phyloP scores from a whole-genome alignment of 1,140 invertebrate genomes.

The Metopolophium dirhodum region DNA sequence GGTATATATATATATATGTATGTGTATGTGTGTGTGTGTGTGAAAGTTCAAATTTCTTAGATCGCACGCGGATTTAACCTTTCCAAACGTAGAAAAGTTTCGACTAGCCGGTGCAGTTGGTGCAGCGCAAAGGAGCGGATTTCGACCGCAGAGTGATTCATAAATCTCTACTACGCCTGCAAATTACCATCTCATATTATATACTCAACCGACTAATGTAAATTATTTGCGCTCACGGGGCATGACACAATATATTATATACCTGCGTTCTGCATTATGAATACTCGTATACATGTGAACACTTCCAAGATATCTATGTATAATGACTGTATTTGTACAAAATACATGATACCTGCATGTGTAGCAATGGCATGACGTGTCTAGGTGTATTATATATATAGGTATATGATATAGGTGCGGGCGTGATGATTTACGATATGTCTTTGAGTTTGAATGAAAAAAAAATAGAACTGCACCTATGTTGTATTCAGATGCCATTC shows the following conservation, averaged over 20 bases:
- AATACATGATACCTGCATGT: neutral
- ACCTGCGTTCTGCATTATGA: neutral
- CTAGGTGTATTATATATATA: neutral
- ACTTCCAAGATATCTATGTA: neutral
- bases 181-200: neutral
- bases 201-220: slow-evolving; percentile 21
- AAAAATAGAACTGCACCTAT: neutral
- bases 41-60: neutral
- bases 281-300: neutral
- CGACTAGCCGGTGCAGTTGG: slow-evolving; percentile 4
- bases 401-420: neutral
- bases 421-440: neutral
- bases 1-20: neutral
- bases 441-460: neutral
- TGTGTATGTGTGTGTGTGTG: neutral
- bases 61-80: neutral
- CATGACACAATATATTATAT: neutral
- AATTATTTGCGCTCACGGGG: neutral
- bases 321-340: neutral
- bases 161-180: slow-evolving; percentile 15
- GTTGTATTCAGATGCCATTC: neutral
- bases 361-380: neutral
- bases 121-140: neutral
- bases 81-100: slow-evolving; percentile 29
- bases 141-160: slow-evolving; percentile 25